Conservation (phyloP, 2,797 vertebrate genomes). For the Erethizon dorsatum region DNA sequence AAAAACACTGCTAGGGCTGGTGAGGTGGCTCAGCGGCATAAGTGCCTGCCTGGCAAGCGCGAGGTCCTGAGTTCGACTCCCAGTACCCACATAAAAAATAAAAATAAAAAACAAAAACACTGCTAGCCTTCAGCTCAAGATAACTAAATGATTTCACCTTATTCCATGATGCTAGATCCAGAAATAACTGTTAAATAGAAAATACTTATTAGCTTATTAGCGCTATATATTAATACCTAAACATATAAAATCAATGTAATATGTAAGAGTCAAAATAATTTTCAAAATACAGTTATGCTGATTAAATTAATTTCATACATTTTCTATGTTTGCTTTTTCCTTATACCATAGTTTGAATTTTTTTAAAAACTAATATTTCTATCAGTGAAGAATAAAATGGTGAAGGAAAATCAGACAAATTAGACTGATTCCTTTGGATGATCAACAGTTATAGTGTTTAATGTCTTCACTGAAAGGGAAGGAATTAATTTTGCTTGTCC, state of each 20-base stretch:
- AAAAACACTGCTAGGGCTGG: too few species aligned
- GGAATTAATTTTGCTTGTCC: slow-evolving; percentile 4
- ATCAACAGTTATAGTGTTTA: not conserved
- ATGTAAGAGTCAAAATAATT: slow-evolving; percentile 50
- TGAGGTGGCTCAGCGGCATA: too few species aligned
- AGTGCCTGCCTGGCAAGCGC: too few species aligned
- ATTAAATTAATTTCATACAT: slow-evolving; percentile 8
- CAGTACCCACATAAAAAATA: too few species aligned
- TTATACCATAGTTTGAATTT: not conserved
- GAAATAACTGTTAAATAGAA: slow-evolving; percentile 20
- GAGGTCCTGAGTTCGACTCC: too few species aligned
- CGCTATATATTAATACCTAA: not conserved
- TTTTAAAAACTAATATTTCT: not conserved
- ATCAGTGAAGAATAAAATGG: slow-evolving; percentile 41
- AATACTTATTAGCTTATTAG: not conserved
- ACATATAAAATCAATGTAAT: not conserved
- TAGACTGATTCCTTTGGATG: not conserved
- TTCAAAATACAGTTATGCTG: slow-evolving; percentile 42
- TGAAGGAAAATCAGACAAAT: slow-evolving; percentile 6
- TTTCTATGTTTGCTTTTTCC: not conserved
- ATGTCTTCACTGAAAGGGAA: not conserved
- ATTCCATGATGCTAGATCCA: not conserved
- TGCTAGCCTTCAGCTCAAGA: not conserved
- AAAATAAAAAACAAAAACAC: too few species aligned
- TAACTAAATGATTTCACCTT: slow-evolving; percentile 16